These are phyloP conservation scores for Dunckerocampus dactyliophorus DNA, from an alignment of 2,113 vertebrate species.

Conservation along the genomic window DNA sequence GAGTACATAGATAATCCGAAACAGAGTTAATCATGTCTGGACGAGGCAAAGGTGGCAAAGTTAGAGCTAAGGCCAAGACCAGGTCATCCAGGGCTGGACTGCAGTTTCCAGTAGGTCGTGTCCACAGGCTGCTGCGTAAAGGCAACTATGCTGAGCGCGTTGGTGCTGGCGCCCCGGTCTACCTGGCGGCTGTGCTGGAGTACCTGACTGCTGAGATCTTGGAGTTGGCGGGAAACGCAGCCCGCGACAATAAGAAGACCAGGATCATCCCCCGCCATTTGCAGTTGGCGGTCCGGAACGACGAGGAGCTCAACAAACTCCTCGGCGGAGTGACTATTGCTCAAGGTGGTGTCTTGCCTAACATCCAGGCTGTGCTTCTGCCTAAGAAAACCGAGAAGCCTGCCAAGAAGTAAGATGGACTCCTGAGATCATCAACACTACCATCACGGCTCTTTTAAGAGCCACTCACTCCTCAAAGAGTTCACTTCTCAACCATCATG, in stretches of 20 bases:
- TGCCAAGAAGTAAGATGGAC: conserved; percentile 13
- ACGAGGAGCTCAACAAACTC: conserved; percentile 6
- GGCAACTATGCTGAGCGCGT: background rate
- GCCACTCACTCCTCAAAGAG: background rate
- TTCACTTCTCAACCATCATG: background rate
- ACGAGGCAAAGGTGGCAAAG: background rate
- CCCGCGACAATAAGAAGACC: conserved; percentile 5
- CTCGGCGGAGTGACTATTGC: background rate
- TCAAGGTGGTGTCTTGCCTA: conserved; percentile 1
- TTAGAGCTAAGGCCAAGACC: background rate
- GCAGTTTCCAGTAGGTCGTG: background rate
- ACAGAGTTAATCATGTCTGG: background rate
- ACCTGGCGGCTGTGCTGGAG: background rate
- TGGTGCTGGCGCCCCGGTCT: background rate
- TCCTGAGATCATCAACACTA: accelerated
- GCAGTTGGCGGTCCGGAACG: conserved; percentile 1
- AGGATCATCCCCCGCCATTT: background rate
- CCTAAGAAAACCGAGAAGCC: conserved; percentile 23
- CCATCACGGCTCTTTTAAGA: conserved; percentile 1
- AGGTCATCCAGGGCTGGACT: conserved; percentile 2
- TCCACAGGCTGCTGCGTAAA: background rate
- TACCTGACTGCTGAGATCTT: background rate
- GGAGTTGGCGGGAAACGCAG: background rate
- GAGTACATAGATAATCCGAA: background rate
- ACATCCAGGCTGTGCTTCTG: background rate